Conservation (phyloP, 2,113 vertebrate species). For the Microcebus lehilahytsara region DNA sequence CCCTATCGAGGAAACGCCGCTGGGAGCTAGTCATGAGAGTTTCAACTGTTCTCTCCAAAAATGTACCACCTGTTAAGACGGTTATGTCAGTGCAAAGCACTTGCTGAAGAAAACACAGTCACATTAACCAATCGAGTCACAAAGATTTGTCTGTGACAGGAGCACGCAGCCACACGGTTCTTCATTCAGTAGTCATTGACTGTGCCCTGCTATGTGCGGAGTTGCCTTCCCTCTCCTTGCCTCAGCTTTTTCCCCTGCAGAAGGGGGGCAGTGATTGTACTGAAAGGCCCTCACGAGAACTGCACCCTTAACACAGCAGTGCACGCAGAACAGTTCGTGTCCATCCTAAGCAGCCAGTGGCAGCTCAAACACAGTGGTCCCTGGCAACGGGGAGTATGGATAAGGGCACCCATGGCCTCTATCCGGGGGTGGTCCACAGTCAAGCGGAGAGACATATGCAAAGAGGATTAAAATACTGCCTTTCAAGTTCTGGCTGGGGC, state of each 20-base stretch:
- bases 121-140: not conserved
- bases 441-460: not conserved
- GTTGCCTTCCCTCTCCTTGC: not conserved
- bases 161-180: not conserved
- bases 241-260: not conserved
- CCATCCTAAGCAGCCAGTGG: not conserved
- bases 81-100: not conserved
- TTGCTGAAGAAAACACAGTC: not conserved
- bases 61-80: not conserved
- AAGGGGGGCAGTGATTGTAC: not conserved
- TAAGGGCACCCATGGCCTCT: not conserved
- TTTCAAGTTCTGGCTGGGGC: not conserved
- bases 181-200: accelerated
- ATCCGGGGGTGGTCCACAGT: not conserved
- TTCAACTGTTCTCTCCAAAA: not conserved
- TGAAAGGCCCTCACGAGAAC: not conserved
- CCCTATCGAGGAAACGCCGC: not conserved
- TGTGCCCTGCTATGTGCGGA: accelerated
- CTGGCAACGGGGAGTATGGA: too few relatives aligned
- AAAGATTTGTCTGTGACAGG: not conserved
- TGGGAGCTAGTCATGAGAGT: not conserved
- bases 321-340: too few relatives aligned
- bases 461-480: not conserved
- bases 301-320: not conserved
- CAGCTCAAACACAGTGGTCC: not conserved